Conservation (phyloP, 2,113 vertebrate species). For the Eira barbara region DNA sequence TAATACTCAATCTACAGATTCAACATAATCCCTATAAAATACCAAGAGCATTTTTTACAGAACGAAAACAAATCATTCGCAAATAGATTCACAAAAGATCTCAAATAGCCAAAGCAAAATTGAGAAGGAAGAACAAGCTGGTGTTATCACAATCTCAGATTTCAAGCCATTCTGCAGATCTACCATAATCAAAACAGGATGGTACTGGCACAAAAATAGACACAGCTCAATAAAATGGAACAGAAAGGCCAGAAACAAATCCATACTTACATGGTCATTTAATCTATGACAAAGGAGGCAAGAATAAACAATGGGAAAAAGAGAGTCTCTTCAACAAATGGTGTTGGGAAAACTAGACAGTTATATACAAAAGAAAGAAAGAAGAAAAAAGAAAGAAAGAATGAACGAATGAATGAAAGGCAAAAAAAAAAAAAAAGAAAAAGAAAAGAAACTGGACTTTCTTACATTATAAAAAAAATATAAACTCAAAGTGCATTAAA, state of each 20-base stretch:
- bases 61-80: neutral
- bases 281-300: neutral
- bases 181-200: neutral
- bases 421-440: no score
- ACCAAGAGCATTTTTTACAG: neutral
- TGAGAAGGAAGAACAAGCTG: neutral
- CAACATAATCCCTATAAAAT: neutral
- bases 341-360: neutral
- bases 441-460: neutral
- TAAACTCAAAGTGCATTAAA: neutral
- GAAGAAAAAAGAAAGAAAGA: neutral
- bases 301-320: neutral
- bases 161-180: neutral
- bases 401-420: no score
- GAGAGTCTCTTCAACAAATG: neutral
- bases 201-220: neutral
- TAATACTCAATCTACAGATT: neutral
- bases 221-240: neutral
- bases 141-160: neutral
- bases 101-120: neutral
- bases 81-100: neutral
- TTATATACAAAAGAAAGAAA: neutral
- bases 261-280: neutral
- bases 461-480: neutral
- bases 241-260: neutral